Percentiles rank a stretch among this genome's conserved stretches.
These are phyloP conservation scores for Heliothis subflexa DNA, from an alignment of 1,140 invertebrate species.

Conservation along the genomic window DNA sequence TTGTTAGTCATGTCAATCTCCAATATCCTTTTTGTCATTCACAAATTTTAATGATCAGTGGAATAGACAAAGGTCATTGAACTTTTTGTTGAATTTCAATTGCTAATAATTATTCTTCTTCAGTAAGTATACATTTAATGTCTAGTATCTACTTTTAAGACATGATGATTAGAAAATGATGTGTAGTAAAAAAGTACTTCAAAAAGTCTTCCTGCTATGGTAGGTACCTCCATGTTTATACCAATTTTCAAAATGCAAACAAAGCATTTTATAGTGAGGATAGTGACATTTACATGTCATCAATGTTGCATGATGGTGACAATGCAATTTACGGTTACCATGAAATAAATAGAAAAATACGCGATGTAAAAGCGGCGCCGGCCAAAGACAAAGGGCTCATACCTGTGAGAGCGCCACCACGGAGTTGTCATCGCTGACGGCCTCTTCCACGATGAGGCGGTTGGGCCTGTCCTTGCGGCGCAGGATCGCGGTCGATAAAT, in stretches of 20 bases:
- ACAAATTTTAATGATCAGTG: no score
- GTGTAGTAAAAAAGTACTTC: neutral
- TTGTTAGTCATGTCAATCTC: no score
- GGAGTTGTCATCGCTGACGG: constrained; percentile 99
- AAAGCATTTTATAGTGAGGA: neutral
- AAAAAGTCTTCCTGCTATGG: neutral
- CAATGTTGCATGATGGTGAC: constrained; percentile 4
- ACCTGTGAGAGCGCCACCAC: constrained; percentile 98
- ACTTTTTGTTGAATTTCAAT: no score
- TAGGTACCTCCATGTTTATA: no score
- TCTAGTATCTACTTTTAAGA: no score
- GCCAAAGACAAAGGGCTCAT: constrained; percentile 63
- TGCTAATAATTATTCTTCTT: no score
- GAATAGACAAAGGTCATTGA: no score
- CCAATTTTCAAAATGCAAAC: neutral
- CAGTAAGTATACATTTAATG: no score
- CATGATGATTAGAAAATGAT: no score
- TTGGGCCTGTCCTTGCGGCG: constrained; percentile 99
- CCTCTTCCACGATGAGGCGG: constrained; percentile 98
- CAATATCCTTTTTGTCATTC: no score
- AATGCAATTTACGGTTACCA: constrained; percentile 32
- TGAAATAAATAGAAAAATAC: neutral
- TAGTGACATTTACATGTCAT: constrained; percentile 5
- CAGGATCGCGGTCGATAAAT: constrained; percentile 99
- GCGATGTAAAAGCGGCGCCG: neutral